A percentile compares a stretch with the other conserved stretches of the same genome.
These are phyloP conservation scores for Alviniconcha strummeri DNA, from an alignment of 2,888 invertebrate genomes.

Conservation along the genomic window DNA sequence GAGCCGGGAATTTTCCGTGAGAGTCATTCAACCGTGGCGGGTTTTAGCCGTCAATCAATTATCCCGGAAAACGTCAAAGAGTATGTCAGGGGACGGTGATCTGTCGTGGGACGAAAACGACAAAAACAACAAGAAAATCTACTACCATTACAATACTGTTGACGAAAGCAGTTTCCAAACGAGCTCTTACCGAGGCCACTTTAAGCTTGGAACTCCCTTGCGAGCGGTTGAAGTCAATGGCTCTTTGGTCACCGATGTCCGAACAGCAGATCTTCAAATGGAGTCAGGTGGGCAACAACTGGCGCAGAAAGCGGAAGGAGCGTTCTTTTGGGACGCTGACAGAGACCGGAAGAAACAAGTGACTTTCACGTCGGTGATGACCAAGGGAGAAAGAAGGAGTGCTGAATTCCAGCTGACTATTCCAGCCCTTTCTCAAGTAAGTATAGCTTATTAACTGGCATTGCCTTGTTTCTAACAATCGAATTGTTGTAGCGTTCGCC, in stretches of 20 bases:
- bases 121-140: conserved; percentile 35
- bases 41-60: conserved; percentile 39
- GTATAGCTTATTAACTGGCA: not conserved
- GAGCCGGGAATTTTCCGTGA: conserved; percentile 35
- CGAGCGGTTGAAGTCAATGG: conserved; percentile 42
- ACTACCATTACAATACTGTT: conserved; percentile 18
- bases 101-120: conserved; percentile 30
- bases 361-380: conserved; percentile 43
- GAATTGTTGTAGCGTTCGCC: no score
- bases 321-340: conserved; percentile 61
- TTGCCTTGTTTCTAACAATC: no score
- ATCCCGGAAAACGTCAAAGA: conserved; percentile 9
- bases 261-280: not conserved
- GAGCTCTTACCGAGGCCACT: not conserved
- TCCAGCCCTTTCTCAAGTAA: conserved; percentile 45
- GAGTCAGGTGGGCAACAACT: not conserved
- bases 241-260: conserved; percentile 28
- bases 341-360: conserved; percentile 53
- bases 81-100: conserved; percentile 25
- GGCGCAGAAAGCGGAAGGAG: conserved; percentile 45
- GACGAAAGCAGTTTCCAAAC: conserved; percentile 23
- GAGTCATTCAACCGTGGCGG: conserved; percentile 43
- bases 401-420: conserved; percentile 49
- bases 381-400: conserved; percentile 42
- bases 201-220: conserved; percentile 43